phyloP scores from a whole-genome alignment of 1,140 invertebrate genomes.

The Drosophila malerkotliana region DNA sequence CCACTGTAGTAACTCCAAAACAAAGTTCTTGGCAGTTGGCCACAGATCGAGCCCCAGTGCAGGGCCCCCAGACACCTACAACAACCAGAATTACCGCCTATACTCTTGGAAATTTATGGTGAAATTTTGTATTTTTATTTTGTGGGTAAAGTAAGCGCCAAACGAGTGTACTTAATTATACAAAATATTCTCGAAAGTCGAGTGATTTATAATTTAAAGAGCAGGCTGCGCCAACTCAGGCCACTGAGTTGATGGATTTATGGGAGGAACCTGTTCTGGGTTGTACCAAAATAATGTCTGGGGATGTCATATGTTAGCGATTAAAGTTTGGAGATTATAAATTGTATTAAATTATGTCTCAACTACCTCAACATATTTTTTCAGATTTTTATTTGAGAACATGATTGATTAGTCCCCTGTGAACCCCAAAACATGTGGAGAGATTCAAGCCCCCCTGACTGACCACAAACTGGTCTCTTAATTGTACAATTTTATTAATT shows the following conservation, averaged over 20 bases:
- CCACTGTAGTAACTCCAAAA: constrained; percentile 8
- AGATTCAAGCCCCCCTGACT: constrained; percentile 23
- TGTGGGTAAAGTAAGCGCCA: constrained; percentile 4
- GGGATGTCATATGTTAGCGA: constrained; percentile 11
- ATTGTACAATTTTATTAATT: constrained; percentile 81
- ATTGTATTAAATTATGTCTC: background rate
- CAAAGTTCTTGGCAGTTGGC: constrained; percentile 27
- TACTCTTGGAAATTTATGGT: constrained; percentile 46
- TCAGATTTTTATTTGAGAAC: no score
- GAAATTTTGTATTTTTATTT: constrained; percentile 36
- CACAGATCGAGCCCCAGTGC: constrained; percentile 60
- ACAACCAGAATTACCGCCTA: constrained; percentile 2
- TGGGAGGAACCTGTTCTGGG: constrained; percentile 25
- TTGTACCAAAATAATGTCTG: constrained; percentile 13
- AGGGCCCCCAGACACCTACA: constrained; percentile 40
- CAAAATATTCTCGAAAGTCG: constrained; percentile 61
- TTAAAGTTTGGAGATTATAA: constrained; percentile 1
- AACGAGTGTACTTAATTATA: constrained; percentile 74
- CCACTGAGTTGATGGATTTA: constrained; percentile 59
- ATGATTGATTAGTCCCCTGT: constrained; percentile 1
- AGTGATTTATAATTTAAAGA: constrained; percentile 63
- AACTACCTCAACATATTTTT: no score
- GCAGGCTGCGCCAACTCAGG: background rate
- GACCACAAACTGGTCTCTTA: constrained; percentile 41
- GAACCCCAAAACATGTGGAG: background rate